Base-by-base conservation (phyloP, 2,113 vertebrate genomes). In the Apteryx owenii region DNA sequence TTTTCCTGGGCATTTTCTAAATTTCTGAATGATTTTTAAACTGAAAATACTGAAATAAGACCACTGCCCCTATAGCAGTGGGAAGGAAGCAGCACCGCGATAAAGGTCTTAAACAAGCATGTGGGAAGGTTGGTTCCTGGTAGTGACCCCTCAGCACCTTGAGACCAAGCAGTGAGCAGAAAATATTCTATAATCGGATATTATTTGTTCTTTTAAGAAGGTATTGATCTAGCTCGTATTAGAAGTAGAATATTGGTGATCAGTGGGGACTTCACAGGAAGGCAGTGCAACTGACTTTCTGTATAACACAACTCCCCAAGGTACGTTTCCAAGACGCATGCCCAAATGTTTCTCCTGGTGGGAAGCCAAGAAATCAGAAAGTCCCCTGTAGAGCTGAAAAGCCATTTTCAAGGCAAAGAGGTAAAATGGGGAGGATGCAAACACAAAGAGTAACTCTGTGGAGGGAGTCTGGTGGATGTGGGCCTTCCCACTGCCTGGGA, bases 31-130 rank as follows among this genome's bases (percentile, higher is more conserved):
- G 0, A 22, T 31, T 77, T 91, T 80, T 69, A 79, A 69, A 36
- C 6, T 29, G 20, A 73, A 80, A 77, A 29, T 62, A 42, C 9
- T 33, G 44, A 72, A 82, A 76, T 69, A 61, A 14, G 2, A 36
- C 22, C 36, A 11, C 26, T 0, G 0, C 25, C 12, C 12, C 38
- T 64, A 31, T 5, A 21, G 46, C n/a, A 70, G 7, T 0, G 1
- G 16, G 50, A 77, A 73, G 23, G 19, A 64, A 89, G 81, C 3
- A 81, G 18, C 23, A 40, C 1, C 7, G 4, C 71, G 6, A 40
- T 75, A 81, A 95, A 56, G 1, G 19, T 42, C 28, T 44, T 72
- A n/a, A 3, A 28, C 46, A 62, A 31, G 5, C 23, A 58, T 9
- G 28, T 26, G 6, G 44, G 48, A 79, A 56, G 5, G 6, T 48